A percentile compares a stretch with the other conserved stretches of the same genome.
Conservation (phyloP, 2,797 vertebrate species). For the Falco biarmicus region DNA sequence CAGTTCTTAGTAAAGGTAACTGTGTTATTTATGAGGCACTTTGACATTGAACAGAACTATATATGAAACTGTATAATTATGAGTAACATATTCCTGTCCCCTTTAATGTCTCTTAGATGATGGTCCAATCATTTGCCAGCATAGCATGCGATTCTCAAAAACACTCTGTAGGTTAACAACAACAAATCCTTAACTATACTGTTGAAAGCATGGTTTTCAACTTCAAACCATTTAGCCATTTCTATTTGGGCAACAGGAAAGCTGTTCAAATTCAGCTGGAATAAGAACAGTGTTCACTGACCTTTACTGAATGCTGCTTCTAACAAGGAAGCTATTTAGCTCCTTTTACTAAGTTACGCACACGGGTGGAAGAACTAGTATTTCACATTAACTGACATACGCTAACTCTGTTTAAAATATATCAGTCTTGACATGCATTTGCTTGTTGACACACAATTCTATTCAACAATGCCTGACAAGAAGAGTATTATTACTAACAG, state of each 20-base stretch:
- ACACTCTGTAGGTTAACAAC: not conserved
- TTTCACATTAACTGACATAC: not conserved
- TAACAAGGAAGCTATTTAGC: constrained; percentile 63
- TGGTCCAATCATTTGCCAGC: not conserved
- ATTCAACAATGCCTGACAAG: not conserved
- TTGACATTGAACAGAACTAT: not conserved
- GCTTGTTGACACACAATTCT: not conserved
- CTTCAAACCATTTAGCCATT: constrained; percentile 9
- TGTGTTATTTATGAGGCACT: not conserved
- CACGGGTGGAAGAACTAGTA: not conserved
- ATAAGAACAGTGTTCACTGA: constrained; percentile 51
- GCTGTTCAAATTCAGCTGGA: constrained; percentile 47
- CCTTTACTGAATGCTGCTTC: constrained; percentile 45
- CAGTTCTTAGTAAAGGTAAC: not conserved
- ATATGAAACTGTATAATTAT: not conserved
- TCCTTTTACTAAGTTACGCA: not conserved
- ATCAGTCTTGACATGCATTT: not conserved
- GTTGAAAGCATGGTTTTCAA: constrained; percentile 2
- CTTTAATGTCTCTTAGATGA: not conserved
- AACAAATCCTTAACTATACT: not conserved
- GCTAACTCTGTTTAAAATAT: not conserved
- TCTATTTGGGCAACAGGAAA: constrained; percentile 37
- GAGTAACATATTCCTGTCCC: not conserved
- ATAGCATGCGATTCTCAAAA: not conserved
- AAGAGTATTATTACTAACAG: not conserved